These are phyloP conservation scores for Cephus runcator DNA, from an alignment of 2,888 invertebrate species.

Conservation along the genomic window DNA sequence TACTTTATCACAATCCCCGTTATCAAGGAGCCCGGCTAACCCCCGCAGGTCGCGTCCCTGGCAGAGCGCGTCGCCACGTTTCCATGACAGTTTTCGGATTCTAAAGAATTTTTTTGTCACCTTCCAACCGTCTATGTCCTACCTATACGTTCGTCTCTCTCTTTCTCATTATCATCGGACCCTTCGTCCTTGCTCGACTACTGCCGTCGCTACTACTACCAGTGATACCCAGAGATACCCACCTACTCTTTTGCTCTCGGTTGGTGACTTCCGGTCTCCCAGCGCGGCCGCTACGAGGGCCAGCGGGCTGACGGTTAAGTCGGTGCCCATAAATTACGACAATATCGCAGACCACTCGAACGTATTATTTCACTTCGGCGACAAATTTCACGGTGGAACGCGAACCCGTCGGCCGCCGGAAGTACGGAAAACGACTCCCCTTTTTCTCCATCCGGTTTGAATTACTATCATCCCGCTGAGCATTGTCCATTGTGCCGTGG, in stretches of 20 bases:
- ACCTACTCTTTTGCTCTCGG: background rate
- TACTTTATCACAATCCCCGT: background rate
- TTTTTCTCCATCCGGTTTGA: constrained; percentile 55
- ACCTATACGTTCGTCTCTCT: background rate
- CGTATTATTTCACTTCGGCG: constrained; percentile 48
- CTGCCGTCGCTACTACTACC: background rate
- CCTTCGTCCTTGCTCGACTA: background rate
- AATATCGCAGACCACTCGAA: constrained; percentile 24
- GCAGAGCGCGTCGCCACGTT: background rate
- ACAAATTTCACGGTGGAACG: constrained; percentile 42
- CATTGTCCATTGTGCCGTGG: constrained; percentile 62
- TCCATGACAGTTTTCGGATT: constrained; percentile 2
- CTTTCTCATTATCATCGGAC: background rate
- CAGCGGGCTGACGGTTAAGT: background rate
- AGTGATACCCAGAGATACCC: background rate
- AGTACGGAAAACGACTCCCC: constrained; percentile 56
- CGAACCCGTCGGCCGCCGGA: constrained; percentile 32
- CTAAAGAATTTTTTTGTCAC: background rate
- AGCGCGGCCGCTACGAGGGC: background rate
- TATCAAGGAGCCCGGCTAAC: background rate
- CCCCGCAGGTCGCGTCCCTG: background rate
- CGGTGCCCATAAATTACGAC: constrained; percentile 34
- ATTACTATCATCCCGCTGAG: constrained; percentile 60
- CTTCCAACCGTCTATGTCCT: background rate
- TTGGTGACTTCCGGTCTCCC: background rate